Evolutionary conservation across 1,140 invertebrate species (phyloP).

Genomic region (Bombus affinis): DNA sequence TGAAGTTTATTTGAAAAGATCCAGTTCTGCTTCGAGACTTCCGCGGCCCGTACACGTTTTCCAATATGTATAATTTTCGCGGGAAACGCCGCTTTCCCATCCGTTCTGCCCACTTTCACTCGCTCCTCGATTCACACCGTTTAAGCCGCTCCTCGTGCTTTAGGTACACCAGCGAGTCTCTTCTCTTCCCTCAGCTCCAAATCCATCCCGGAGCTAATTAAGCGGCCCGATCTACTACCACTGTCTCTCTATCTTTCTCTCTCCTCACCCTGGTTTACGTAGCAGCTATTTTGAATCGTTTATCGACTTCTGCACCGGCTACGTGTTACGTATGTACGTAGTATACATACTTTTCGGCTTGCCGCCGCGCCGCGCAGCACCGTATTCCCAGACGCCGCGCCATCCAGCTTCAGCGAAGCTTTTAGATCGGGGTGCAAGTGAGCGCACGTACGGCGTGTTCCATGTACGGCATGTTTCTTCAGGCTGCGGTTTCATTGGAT

Average conservation of each 20-base stretch:
- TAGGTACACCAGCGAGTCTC: too few relatives aligned
- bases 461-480: constrained; percentile 8
- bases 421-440: not conserved
- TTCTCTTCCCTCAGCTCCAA: constrained; percentile 21
- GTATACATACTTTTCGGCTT: not conserved
- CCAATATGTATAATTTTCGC: not conserved
- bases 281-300: constrained; percentile 63
- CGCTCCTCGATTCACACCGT: not conserved
- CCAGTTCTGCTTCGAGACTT: constrained; percentile 7
- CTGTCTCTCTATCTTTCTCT: not conserved
- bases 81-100: too few relatives aligned
- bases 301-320: constrained; percentile 57
- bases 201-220: constrained; percentile 57
- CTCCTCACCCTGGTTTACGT: constrained; percentile 41
- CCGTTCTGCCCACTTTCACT: not conserved
- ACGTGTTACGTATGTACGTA: constrained; percentile 30
- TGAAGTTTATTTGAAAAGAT: constrained; percentile 41
- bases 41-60: not conserved
- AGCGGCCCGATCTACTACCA: constrained; percentile 38
- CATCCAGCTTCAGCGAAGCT: constrained; percentile 7
- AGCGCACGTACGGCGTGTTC: not conserved
- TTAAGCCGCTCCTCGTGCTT: not conserved
- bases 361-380: constrained; percentile 1
- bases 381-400: too few relatives aligned
- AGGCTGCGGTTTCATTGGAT: not conserved